These are phyloP conservation scores for Achatina immaculata DNA, from an alignment of 1,140 invertebrate species.

Conservation along the genomic window DNA sequence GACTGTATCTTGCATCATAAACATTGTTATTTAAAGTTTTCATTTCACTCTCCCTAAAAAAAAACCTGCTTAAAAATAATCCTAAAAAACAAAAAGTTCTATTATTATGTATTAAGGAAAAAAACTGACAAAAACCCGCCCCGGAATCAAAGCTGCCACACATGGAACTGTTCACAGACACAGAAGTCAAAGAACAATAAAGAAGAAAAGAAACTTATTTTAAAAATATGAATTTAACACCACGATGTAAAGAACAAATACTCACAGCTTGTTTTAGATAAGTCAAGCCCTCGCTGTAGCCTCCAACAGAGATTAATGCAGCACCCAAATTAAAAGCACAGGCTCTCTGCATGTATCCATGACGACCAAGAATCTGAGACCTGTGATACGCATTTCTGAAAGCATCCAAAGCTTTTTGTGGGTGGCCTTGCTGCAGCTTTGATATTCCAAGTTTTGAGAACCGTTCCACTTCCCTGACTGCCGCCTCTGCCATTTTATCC, in stretches of 20 bases:
- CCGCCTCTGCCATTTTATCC: background rate
- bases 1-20: no score
- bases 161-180: no score
- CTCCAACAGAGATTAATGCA: conserved; percentile 23
- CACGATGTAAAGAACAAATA: background rate
- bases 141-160: no score
- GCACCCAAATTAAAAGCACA: conserved; percentile 42
- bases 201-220: no score
- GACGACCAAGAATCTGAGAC: background rate
- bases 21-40: no score
- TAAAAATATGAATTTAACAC: no score
- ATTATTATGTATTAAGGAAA: no score
- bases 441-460: conserved; percentile 13
- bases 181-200: no score
- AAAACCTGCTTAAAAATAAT: no score
- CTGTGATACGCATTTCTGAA: conserved; percentile 26
- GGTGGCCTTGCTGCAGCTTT: background rate
- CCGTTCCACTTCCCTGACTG: conserved; percentile 16
- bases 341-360: conserved; percentile 37
- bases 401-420: conserved; percentile 13
- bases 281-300: conserved; percentile 30
- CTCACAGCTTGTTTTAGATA: conserved; percentile 39
- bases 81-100: no score
- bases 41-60: no score
- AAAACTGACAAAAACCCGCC: no score